phyloP scores from a whole-genome alignment of 2,113 vertebrate species.

The Catharus minimus region DNA sequence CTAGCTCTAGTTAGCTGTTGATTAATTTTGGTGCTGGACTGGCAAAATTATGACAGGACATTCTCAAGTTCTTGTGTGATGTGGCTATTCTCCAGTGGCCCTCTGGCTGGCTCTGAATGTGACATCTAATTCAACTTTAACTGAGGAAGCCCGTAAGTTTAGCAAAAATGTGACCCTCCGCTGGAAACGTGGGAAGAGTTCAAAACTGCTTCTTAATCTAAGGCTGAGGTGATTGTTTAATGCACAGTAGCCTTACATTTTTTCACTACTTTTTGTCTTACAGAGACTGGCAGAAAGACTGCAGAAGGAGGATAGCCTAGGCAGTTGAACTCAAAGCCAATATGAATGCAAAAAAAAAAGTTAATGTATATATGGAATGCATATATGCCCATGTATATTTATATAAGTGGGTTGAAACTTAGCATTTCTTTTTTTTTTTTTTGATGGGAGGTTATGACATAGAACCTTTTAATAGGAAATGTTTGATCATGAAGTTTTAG shows the following conservation, averaged over 20 bases:
- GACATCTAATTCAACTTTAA: not conserved
- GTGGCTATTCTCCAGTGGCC: not conserved
- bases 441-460: accelerated
- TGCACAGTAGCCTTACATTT: not conserved
- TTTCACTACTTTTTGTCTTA: not conserved
- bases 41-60: not conserved
- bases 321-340: not conserved
- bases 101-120: not conserved
- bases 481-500: not conserved
- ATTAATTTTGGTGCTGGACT: not conserved
- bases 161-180: not conserved
- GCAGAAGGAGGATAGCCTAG: not conserved
- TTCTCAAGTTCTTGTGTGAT: accelerated
- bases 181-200: not conserved
- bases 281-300: not conserved
- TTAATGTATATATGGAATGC: not conserved
- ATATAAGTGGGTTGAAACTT: not conserved
- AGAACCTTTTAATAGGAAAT: not conserved
- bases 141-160: not conserved
- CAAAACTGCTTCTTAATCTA: constrained; percentile 5
- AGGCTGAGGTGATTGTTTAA: not conserved
- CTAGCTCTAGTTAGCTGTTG: not conserved
- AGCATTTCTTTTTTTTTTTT: accelerated
- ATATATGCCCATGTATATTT: not conserved
- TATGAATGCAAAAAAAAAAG: not conserved